phyloP scores from a whole-genome alignment of 1,140 invertebrate species.

The Trichonephila clavata region DNA sequence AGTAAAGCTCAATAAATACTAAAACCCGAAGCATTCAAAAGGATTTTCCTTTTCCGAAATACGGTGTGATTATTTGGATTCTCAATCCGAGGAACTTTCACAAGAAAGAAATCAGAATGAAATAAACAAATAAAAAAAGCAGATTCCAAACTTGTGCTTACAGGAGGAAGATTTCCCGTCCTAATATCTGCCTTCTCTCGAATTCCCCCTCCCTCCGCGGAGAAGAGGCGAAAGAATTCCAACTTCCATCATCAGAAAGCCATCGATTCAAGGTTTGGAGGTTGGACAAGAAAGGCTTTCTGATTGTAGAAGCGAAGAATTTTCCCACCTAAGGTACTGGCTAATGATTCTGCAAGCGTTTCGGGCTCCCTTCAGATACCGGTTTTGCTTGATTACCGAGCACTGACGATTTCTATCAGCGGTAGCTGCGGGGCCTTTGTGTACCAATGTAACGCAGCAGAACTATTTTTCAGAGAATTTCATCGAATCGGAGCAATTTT shows the following conservation, averaged over 20 bases:
- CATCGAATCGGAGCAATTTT: conserved; percentile 7
- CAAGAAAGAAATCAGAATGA: not conserved
- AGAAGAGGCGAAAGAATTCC: conserved; percentile 8
- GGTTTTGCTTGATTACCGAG: conserved; percentile 56
- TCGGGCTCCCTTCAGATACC: not conserved
- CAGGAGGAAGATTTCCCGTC: conserved; percentile 37
- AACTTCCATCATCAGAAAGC: conserved; percentile 65
- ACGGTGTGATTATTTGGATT: not conserved
- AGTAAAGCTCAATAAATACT: no score
- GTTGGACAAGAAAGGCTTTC: conserved; percentile 41
- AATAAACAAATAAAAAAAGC: not conserved
- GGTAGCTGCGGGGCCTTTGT: conserved; percentile 36
- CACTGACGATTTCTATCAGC: conserved; percentile 53
- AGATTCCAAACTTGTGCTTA: conserved; percentile 49
- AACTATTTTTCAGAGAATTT: conserved; percentile 39
- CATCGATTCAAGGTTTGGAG: conserved; percentile 70
- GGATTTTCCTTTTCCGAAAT: no score
- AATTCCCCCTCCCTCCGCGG: not conserved
- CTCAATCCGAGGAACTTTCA: not conserved
- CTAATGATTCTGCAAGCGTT: conserved; percentile 59
- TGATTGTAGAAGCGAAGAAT: conserved; percentile 58
- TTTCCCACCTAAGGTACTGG: conserved; percentile 66
- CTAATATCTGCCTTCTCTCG: conserved; percentile 50
- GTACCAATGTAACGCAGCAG: conserved; percentile 7
- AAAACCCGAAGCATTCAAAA: no score